Conservation (phyloP, 2,888 invertebrate genomes). For the Sepioteuthis lessoniana region DNA sequence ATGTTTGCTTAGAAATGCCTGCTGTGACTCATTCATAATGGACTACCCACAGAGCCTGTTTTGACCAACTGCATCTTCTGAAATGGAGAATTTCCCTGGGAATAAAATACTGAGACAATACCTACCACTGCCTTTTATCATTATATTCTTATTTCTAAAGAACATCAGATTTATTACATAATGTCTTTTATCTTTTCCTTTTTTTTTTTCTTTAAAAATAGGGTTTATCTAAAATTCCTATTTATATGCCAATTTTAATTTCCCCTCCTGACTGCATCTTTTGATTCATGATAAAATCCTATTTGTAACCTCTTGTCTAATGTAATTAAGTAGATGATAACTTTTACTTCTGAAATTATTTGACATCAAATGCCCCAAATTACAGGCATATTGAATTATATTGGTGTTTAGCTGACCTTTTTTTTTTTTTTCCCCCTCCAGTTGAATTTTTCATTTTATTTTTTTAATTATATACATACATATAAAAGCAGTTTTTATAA, state of each 20-base stretch:
- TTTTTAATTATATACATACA: too few species aligned
- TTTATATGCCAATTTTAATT: not conserved
- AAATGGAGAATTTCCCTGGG: not conserved
- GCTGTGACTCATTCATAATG: not conserved
- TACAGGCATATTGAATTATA: too few species aligned
- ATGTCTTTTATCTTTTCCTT: too few species aligned
- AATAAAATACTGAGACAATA: not conserved
- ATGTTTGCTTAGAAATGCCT: not conserved
- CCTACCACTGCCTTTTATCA: not conserved
- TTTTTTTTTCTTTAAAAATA: too few species aligned
- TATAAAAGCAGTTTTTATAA: too few species aligned
- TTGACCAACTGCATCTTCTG: not conserved
- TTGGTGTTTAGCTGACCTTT: too few species aligned
- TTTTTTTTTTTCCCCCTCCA: too few species aligned
- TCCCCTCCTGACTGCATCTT: not conserved
- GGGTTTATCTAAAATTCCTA: too few species aligned
- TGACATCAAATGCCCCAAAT: too few species aligned
- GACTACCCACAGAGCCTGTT: not conserved
- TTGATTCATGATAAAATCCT: not conserved
- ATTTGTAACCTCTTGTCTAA: not conserved
- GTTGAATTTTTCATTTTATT: too few species aligned
- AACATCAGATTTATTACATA: not conserved
- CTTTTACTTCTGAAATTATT: too few species aligned
- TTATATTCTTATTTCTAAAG: not conserved
- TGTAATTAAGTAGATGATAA: too few species aligned